These are phyloP conservation scores for Bactericera cockerelli DNA, from an alignment of 1,140 invertebrate species.

Conservation along the genomic window DNA sequence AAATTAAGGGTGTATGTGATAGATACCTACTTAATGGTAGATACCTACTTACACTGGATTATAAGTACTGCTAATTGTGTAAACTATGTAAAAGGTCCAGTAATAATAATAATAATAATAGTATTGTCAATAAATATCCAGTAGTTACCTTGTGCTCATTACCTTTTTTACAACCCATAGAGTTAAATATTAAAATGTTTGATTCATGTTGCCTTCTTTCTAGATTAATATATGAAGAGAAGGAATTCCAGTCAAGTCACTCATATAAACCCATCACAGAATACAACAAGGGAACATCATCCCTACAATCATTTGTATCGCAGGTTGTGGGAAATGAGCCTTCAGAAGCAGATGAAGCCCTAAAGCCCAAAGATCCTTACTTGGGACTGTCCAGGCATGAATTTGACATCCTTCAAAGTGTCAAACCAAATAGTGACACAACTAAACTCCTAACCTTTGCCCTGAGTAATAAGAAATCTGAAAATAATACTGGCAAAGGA, in stretches of 20 bases:
- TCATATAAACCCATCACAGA: constrained; percentile 14
- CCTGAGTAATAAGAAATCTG: constrained; percentile 10
- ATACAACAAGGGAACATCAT: constrained; percentile 11
- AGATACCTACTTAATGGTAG: too few species aligned
- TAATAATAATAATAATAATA: too few species aligned
- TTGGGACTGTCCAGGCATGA: constrained; percentile 16
- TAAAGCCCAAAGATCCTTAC: neutral
- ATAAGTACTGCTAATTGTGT: too few species aligned
- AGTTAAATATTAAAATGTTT: too few species aligned
- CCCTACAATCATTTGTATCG: constrained; percentile 14
- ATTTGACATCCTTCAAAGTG: constrained; percentile 16
- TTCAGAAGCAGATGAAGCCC: neutral
- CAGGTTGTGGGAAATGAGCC: constrained; percentile 4
- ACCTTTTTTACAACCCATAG: too few species aligned
- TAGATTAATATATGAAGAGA: constrained; percentile 15
- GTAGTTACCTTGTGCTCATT: too few species aligned
- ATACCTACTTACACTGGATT: too few species aligned
- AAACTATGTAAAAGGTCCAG: too few species aligned
- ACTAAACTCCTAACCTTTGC: constrained; percentile 20
- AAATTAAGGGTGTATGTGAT: too few species aligned
- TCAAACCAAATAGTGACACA: constrained; percentile 19
- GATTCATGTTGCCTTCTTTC: too few species aligned
- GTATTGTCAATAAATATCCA: too few species aligned
- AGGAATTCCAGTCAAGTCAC: constrained; percentile 15
- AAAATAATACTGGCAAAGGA: too few species aligned